Evolutionary conservation across 2,113 vertebrate genomes (phyloP).

Genomic region (Cyprinus carpio): DNA sequence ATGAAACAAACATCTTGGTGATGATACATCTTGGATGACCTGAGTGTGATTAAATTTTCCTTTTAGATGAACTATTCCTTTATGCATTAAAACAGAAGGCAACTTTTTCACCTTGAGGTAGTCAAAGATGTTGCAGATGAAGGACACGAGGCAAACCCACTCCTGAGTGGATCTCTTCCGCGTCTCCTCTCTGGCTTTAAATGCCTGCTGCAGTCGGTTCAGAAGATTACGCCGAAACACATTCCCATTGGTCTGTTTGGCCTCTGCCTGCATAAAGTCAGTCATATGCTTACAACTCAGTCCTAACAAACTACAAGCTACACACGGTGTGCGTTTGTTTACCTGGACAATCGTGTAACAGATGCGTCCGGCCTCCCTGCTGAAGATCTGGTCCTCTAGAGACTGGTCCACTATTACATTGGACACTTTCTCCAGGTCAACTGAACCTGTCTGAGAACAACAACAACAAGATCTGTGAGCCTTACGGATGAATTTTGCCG

Average conservation of each 20-base stretch:
- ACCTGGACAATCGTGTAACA: constrained; percentile 97
- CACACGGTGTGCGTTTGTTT: constrained; percentile 20
- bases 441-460: constrained; percentile 77
- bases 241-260: constrained; percentile 83
- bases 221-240: constrained; percentile 87
- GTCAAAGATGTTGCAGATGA: constrained; percentile 97
- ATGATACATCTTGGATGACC: not conserved
- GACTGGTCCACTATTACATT: constrained; percentile 94
- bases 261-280: constrained; percentile 79
- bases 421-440: constrained; percentile 92
- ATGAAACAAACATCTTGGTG: not conserved
- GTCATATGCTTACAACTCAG: not conserved
- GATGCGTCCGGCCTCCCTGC: constrained; percentile 94
- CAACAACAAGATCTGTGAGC: not conserved
- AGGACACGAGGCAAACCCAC: constrained; percentile 94
- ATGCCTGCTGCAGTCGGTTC: constrained; percentile 92
- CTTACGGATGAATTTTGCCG: too few species aligned
- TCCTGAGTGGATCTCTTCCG: constrained; percentile 83
- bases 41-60: not conserved
- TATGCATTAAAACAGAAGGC: not conserved
- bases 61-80: not conserved
- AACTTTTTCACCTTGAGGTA: constrained; percentile 84
- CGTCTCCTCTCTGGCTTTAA: constrained; percentile 84
- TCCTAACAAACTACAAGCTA: not conserved
- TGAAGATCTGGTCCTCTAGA: constrained; percentile 90